These are phyloP conservation scores for Eumaeus atala DNA, from an alignment of 1,140 invertebrate species.

Conservation along the genomic window DNA sequence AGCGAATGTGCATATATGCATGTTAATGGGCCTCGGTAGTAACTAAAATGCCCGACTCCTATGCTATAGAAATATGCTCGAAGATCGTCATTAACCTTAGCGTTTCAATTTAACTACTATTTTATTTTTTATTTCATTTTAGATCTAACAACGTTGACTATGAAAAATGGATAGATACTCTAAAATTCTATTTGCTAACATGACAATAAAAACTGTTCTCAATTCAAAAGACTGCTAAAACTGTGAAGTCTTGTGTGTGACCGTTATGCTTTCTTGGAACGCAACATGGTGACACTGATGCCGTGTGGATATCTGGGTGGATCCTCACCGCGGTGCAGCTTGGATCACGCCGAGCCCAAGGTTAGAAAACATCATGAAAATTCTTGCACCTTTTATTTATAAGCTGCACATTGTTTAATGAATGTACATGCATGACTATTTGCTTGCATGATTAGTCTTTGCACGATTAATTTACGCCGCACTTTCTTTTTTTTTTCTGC, in stretches of 20 bases:
- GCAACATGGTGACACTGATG: slow-evolving; percentile 68
- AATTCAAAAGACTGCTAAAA: slow-evolving; percentile 54
- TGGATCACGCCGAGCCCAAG: slow-evolving; percentile 67
- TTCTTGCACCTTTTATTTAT: not conserved
- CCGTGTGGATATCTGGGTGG: slow-evolving; percentile 68
- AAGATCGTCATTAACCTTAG: too few relatives aligned
- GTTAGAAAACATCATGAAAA: slow-evolving; percentile 36
- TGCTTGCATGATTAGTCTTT: slow-evolving; percentile 4
- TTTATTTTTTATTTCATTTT: slow-evolving; percentile 8
- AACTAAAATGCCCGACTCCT: too few relatives aligned
- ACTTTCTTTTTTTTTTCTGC: slow-evolving; percentile 1
- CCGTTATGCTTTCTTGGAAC: slow-evolving; percentile 30
- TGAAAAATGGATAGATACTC: slow-evolving; percentile 32
- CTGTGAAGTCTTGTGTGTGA: slow-evolving; percentile 49
- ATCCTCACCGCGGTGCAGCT: slow-evolving; percentile 59
- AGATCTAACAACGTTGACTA: slow-evolving; percentile 27
- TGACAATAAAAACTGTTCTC: slow-evolving; percentile 34
- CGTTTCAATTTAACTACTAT: too few relatives aligned
- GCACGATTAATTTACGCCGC: slow-evolving; percentile 6
- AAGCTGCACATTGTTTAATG: not conserved
- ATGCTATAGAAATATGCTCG: too few relatives aligned
- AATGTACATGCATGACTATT: not conserved
- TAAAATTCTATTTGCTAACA: slow-evolving; percentile 43
- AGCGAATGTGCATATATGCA: too few relatives aligned
- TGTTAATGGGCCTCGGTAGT: too few relatives aligned